phyloP scores from a whole-genome alignment of 2,113 vertebrate species.

The Gobiocypris rarus region DNA sequence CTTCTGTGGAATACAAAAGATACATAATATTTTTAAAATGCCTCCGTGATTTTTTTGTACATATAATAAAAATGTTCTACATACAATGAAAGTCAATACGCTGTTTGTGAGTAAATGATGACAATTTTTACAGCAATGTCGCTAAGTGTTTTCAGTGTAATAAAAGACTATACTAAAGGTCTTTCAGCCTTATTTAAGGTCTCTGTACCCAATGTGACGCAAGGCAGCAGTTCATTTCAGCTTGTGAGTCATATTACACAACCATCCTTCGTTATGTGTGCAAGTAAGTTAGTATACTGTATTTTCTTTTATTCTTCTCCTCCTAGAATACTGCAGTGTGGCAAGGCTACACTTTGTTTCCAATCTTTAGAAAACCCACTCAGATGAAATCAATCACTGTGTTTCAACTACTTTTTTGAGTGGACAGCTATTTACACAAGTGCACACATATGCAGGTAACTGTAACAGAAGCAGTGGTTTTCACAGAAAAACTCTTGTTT shows the following conservation, averaged over 20 bases:
- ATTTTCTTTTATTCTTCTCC: neutral
- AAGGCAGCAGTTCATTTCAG: neutral
- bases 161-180: neutral
- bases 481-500: neutral
- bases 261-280: neutral
- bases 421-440: conserved; percentile 7
- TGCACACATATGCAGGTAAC: neutral
- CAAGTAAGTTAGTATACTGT: neutral
- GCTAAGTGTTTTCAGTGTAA: neutral
- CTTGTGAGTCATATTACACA: conserved; percentile 20
- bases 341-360: conserved; percentile 7
- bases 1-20: too few species aligned
- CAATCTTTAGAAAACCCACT: conserved; percentile 14
- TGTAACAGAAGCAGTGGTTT: neutral
- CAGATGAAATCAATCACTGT: conserved; percentile 10
- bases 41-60: too few species aligned
- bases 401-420: conserved; percentile 11
- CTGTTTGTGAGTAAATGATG: too few species aligned
- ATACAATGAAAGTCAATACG: neutral
- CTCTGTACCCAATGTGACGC: neutral
- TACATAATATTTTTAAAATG: too few species aligned
- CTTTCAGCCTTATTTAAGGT: neutral
- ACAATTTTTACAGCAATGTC: neutral
- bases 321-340: neutral
- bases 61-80: too few species aligned